Evolutionary conservation across 2,113 vertebrate genomes (phyloP).

Genomic region (Scomber scombrus): DNA sequence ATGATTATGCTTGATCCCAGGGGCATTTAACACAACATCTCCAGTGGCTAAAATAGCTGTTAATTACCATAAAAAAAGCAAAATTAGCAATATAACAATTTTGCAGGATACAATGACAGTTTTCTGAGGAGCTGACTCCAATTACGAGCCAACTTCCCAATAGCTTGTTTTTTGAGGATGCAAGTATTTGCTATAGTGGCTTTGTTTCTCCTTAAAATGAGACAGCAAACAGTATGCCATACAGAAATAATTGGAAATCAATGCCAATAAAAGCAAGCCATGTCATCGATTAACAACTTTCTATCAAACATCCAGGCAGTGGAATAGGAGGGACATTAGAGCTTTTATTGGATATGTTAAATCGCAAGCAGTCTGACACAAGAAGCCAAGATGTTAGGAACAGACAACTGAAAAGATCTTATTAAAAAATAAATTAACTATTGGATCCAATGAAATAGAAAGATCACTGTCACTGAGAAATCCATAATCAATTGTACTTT

Average conservation of each 20-base stretch:
- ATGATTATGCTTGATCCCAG: constrained; percentile 7
- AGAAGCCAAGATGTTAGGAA: constrained; percentile 11
- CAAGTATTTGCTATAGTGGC: neutral
- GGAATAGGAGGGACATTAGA: constrained; percentile 1
- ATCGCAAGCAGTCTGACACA: neutral
- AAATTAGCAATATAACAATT: constrained; percentile 8
- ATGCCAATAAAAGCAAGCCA: constrained; percentile 26
- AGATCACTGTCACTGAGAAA: neutral
- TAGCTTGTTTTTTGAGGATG: neutral
- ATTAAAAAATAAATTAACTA: neutral
- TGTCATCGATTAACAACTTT: constrained; percentile 29
- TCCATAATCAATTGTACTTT: neutral
- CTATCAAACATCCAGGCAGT: constrained; percentile 19
- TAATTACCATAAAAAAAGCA: constrained; percentile 22
- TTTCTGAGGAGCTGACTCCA: neutral
- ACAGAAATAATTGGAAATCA: constrained; percentile 21
- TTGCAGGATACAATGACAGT: neutral
- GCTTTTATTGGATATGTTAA: neutral
- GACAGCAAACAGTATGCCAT: constrained; percentile 14
- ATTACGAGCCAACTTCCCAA: neutral
- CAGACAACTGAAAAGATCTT: neutral
- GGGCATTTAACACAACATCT: constrained; percentile 14
- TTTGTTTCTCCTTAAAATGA: neutral
- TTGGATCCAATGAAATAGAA: neutral
- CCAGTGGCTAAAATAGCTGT: neutral